phyloP scores from a whole-genome alignment of 1,140 invertebrate species.

The Cepaea nemoralis region DNA sequence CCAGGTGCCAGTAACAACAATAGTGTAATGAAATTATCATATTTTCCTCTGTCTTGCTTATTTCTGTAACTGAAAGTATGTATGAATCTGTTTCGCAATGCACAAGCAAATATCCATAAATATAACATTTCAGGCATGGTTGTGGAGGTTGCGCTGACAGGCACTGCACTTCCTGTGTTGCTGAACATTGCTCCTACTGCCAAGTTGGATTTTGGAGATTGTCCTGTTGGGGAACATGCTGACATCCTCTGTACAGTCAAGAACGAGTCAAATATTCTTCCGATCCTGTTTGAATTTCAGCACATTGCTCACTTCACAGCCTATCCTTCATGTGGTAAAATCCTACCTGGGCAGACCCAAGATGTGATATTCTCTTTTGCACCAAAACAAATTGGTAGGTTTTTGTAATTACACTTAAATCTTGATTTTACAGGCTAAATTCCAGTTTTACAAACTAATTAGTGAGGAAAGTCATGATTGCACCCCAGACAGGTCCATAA shows the following conservation, averaged over 20 bases:
- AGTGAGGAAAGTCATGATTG: too few species aligned
- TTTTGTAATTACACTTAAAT: constrained; percentile 1
- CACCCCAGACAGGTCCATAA: too few species aligned
- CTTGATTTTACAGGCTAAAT: too few species aligned
- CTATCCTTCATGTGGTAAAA: constrained; percentile 65
- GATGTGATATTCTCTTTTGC: constrained; percentile 70
- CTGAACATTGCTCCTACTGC: constrained; percentile 61
- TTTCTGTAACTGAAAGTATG: too few species aligned
- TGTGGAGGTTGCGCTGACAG: constrained; percentile 70
- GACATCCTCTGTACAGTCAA: constrained; percentile 64
- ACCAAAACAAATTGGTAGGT: constrained; percentile 70
- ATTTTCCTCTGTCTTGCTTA: too few species aligned
- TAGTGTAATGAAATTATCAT: too few species aligned
- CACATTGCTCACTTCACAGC: constrained; percentile 69
- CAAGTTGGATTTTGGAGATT: constrained; percentile 69
- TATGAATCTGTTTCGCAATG: too few species aligned
- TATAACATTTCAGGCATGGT: constrained; percentile 43
- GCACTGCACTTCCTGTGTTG: constrained; percentile 70
- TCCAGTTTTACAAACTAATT: too few species aligned
- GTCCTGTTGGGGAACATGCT: constrained; percentile 67
- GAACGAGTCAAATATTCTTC: constrained; percentile 67
- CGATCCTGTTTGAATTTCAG: constrained; percentile 66
- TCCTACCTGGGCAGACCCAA: constrained; percentile 62
- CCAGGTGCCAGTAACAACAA: too few species aligned
- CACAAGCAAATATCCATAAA: too few species aligned